phyloP scores from a whole-genome alignment of 2,113 vertebrate species.

The Grammomys surdaster region DNA sequence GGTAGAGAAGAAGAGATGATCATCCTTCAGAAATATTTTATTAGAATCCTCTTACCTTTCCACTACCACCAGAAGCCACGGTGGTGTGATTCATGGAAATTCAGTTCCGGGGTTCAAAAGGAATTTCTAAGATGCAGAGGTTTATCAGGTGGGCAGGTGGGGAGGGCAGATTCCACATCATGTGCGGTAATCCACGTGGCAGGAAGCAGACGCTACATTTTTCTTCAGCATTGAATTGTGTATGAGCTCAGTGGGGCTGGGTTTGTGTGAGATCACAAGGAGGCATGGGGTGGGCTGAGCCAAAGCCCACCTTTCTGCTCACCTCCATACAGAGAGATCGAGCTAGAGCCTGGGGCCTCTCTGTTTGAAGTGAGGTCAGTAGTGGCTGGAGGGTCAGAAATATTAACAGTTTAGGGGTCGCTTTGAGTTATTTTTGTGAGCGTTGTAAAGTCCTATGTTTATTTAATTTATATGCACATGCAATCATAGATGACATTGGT shows the following conservation, averaged over 20 bases:
- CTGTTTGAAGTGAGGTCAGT: neutral
- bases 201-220: no score
- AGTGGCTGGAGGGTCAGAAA: neutral
- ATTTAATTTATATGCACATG: neutral
- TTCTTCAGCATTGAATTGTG: no score
- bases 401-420: neutral
- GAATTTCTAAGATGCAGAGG: neutral
- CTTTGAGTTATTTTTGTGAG: neutral
- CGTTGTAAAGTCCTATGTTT: neutral
- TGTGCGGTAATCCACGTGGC: no score
- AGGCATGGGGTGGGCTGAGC: neutral
- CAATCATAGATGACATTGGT: neutral
- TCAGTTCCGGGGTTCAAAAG: neutral
- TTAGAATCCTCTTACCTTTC: neutral
- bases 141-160: no score
- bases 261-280: neutral
- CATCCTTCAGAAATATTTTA: neutral
- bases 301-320: neutral
- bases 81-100: neutral
- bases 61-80: no score
- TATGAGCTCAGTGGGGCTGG: no score
- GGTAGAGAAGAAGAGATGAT: neutral
- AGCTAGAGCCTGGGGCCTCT: neutral
- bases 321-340: neutral
- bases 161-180: no score